Conservation (phyloP, 2,797 vertebrate genomes). For the Atherinosoma microstoma region DNA sequence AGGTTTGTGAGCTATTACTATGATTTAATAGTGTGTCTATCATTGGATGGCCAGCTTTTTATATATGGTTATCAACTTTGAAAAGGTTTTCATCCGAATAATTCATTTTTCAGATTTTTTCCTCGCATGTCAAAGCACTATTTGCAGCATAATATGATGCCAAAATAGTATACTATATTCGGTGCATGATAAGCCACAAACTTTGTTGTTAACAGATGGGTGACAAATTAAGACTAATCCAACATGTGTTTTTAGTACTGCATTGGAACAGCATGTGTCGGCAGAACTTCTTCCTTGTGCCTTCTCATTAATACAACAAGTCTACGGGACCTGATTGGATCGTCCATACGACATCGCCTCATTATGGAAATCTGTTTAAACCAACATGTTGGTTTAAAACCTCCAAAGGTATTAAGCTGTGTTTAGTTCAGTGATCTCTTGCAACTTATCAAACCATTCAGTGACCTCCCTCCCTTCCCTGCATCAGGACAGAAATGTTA, state of each 20-base stretch:
- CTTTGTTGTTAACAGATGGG: conserved; percentile 1
- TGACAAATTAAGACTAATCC: conserved; percentile 6
- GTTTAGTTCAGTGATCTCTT: background rate
- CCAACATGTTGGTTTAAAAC: background rate
- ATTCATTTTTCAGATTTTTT: background rate
- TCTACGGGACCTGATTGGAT: background rate
- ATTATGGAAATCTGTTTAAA: background rate
- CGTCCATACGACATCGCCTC: background rate
- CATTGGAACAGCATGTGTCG: background rate
- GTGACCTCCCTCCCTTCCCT: background rate
- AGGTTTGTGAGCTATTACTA: conserved; percentile 27
- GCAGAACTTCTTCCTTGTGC: background rate
- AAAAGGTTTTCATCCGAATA: background rate
- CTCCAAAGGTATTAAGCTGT: background rate
- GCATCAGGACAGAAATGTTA: background rate
- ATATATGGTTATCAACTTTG: conserved; percentile 8
- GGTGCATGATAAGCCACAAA: background rate
- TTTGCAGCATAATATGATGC: background rate
- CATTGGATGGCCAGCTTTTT: background rate
- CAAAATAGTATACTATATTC: background rate
- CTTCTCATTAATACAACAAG: background rate
- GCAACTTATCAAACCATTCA: conserved; percentile 7
- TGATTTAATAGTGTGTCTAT: conserved; percentile 32
- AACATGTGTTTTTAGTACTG: conserved; percentile 7
- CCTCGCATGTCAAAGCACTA: background rate